phyloP scores from a whole-genome alignment of 2,888 invertebrate genomes.

The Mythimna pallens region DNA sequence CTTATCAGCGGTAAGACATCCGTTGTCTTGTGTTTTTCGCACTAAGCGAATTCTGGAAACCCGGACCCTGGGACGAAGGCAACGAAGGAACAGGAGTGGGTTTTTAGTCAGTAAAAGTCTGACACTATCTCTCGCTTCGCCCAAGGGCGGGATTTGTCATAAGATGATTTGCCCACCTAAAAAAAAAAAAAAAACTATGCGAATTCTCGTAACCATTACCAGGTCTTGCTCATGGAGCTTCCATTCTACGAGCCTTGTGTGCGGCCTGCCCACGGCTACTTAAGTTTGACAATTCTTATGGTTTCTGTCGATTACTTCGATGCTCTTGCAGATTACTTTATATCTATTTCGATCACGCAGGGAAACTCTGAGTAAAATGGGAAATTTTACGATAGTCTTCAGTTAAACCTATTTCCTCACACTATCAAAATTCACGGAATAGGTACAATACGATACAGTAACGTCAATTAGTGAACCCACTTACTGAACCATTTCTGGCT shows the following conservation, averaged over 20 bases:
- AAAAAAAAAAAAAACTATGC: no score
- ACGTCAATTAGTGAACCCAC: constrained; percentile 5
- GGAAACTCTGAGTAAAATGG: no score
- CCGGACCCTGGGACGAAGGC: no score
- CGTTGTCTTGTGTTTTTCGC: background rate
- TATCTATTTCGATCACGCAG: background rate
- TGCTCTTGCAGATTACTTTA: background rate
- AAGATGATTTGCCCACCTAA: no score
- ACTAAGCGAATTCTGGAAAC: background rate
- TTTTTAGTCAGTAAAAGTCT: no score
- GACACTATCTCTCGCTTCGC: no score
- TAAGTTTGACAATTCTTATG: background rate
- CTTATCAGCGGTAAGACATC: no score
- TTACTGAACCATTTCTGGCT: constrained; percentile 1
- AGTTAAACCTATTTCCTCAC: constrained; percentile 12
- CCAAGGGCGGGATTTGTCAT: no score
- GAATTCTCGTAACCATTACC: background rate
- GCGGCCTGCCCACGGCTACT: background rate
- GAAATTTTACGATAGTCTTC: background rate
- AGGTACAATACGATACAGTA: constrained; percentile 20
- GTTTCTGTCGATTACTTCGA: background rate
- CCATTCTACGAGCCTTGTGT: background rate
- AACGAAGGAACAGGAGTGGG: no score
- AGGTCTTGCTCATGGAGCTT: no score
- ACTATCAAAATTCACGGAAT: constrained; percentile 20